Evolutionary conservation across 2,888 invertebrate species (phyloP), one percentile per base, ranked within the genome.

Genomic region (Panopea generosa): DNA sequence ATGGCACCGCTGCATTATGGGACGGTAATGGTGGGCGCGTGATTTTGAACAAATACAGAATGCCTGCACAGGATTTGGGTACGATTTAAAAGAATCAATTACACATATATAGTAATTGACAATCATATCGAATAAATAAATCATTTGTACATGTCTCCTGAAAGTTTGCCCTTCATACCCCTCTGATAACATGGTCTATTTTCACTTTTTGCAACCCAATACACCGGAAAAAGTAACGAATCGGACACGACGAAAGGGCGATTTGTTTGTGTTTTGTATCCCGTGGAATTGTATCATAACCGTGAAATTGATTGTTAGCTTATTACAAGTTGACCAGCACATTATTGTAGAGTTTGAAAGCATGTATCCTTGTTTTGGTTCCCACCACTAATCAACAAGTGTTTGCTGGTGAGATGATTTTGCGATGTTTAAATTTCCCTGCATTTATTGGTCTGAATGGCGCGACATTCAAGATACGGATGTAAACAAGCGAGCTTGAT

Each of bases 11-110:
- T 70, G 84, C 77, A 92, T 91, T 90, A 89, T 91, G 91, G 91
- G 91, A 91, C 89, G 87, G 91, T 90, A 91, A 92, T 92, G 92
- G 92, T 92, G 92, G 92, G 92, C 92, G 92, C 92, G 92, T 92
- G 92, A 92, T 92, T 92, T 92, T 92, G 92, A 92, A 92, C 91
- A 91, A 91, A 87, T 84, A 83, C 86, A 88, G 85, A 87, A 89
- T 89, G 88, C 88, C 87, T 86, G 83, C 86, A 56, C 82, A 84
- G 76, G 81, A 82, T 78, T 73, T 84, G 82, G 85, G 85, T 84
- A 77, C 18, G 62, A 71, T 74, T 49, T 49, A 33, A 53, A 16
- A 47, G 18, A 72, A 76, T 74, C 72, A 22, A 38, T 24, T 4
- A 1, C 57, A 11, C 16, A 60, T 45, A 56, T 61, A 6, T 16